Conservation (phyloP, 2,888 invertebrate genomes). For the Lasioglossum marginatum region DNA sequence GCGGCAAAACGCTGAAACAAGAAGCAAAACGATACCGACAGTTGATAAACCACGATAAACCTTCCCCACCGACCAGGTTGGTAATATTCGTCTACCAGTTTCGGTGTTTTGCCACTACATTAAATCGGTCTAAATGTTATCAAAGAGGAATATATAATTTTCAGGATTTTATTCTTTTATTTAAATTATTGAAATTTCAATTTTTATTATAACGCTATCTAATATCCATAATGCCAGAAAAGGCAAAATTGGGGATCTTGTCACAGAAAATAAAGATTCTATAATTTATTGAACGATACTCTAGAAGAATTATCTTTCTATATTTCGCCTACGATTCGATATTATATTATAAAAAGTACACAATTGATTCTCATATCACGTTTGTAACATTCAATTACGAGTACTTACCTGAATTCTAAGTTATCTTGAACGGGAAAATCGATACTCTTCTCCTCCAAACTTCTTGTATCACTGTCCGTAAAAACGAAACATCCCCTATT, state of each 20-base stretch:
- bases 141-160: neutral
- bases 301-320: too few relatives aligned
- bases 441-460: conserved; percentile 33
- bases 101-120: neutral
- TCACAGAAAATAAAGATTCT: too few relatives aligned
- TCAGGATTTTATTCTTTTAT: neutral
- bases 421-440: conserved; percentile 58
- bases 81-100: neutral
- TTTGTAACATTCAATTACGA: neutral
- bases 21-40: neutral
- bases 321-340: neutral
- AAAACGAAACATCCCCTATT: neutral
- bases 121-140: neutral
- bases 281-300: too few relatives aligned
- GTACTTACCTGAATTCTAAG: conserved; percentile 44
- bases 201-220: neutral
- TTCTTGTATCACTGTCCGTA: neutral
- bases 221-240: neutral
- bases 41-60: neutral
- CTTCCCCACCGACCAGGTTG: neutral
- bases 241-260: neutral
- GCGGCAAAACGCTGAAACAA: neutral
- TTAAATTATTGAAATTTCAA: neutral
- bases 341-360: neutral
- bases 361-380: neutral